Percentiles rank a stretch among this genome's conserved stretches.
These are phyloP conservation scores for Drosophila dives DNA, from an alignment of 2,888 invertebrate genomes.

Conservation along the genomic window DNA sequence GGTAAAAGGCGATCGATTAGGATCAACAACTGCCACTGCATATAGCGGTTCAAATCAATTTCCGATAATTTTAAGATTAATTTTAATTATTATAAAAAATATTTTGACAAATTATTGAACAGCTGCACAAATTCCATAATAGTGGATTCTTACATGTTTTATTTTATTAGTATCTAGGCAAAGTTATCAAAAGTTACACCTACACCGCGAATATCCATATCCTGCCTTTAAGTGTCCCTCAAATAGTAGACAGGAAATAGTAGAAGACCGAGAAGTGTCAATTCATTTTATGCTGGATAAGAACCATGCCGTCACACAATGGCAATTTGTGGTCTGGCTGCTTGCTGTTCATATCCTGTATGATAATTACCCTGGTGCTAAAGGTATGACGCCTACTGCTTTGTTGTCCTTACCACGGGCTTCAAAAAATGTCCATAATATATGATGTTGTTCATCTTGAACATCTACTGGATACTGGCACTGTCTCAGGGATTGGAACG, in stretches of 20 bases:
- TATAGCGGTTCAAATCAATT: neutral
- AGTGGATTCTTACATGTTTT: neutral
- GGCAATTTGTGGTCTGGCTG: conserved; percentile 37
- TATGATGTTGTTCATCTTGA: conserved; percentile 49
- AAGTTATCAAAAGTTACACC: neutral
- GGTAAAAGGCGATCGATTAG: neutral
- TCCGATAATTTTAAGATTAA: neutral
- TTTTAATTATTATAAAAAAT: neutral
- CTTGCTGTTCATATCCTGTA: conserved; percentile 37
- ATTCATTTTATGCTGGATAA: conserved; percentile 28
- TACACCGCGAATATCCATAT: neutral
- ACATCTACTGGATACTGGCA: conserved; percentile 55
- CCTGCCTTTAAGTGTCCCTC: neutral
- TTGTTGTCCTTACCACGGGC: neutral
- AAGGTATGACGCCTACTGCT: conserved; percentile 39
- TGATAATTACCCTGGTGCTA: conserved; percentile 29
- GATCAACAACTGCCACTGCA: neutral
- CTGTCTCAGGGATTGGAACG: conserved; percentile 42
- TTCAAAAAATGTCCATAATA: conserved; percentile 42
- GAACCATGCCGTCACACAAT: neutral
- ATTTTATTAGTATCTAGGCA: neutral
- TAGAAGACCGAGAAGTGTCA: conserved; percentile 46
- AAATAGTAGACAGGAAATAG: conserved; percentile 40
- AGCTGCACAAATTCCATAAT: neutral
- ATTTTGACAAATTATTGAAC: neutral